Percentiles rank a stretch among this genome's conserved stretches.
phyloP scores from a whole-genome alignment of 1,140 invertebrate genomes.

The Pseudomyrmex dendroicus region DNA sequence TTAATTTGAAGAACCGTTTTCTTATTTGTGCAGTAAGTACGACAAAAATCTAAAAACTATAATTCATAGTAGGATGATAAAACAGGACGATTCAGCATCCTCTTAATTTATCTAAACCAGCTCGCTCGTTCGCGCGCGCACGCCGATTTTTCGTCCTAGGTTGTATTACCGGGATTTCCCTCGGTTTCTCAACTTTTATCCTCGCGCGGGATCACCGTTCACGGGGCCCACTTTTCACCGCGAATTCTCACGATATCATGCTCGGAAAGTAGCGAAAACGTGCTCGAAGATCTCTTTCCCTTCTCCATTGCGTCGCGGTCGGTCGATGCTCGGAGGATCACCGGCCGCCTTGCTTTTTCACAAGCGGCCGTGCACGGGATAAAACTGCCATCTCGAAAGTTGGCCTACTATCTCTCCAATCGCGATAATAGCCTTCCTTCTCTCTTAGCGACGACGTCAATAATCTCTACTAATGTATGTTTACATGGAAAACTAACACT shows the following conservation, averaged over 20 bases:
- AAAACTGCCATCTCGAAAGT: slow-evolving; percentile 83
- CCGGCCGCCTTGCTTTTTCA: slow-evolving; percentile 58
- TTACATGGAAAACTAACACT: slow-evolving; percentile 17
- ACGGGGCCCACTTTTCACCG: slow-evolving; percentile 62
- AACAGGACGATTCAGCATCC: too few relatives aligned
- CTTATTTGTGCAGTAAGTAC: too few relatives aligned
- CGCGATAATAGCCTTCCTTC: slow-evolving; percentile 67
- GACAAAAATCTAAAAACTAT: too few relatives aligned
- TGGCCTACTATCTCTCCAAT: slow-evolving; percentile 81
- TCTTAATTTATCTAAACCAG: slow-evolving; percentile 47
- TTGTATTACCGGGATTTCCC: slow-evolving; percentile 38
- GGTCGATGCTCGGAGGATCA: slow-evolving; percentile 51
- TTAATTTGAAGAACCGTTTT: too few relatives aligned
- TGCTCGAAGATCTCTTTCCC: slow-evolving; percentile 60
- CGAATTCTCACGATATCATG: slow-evolving; percentile 65
- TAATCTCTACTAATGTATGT: background rate
- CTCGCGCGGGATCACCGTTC: slow-evolving; percentile 28
- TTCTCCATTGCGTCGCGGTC: background rate
- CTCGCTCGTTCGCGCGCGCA: background rate
- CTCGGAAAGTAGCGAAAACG: slow-evolving; percentile 68
- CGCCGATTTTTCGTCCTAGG: slow-evolving; percentile 51
- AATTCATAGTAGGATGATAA: too few relatives aligned
- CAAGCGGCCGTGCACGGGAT: slow-evolving; percentile 74
- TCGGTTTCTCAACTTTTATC: slow-evolving; percentile 64
- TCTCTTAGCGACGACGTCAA: slow-evolving; percentile 3